A percentile compares a stretch with the other conserved stretches of the same genome.
Conservation (phyloP, 2,888 invertebrate species). For the Amphipyra berbera region DNA sequence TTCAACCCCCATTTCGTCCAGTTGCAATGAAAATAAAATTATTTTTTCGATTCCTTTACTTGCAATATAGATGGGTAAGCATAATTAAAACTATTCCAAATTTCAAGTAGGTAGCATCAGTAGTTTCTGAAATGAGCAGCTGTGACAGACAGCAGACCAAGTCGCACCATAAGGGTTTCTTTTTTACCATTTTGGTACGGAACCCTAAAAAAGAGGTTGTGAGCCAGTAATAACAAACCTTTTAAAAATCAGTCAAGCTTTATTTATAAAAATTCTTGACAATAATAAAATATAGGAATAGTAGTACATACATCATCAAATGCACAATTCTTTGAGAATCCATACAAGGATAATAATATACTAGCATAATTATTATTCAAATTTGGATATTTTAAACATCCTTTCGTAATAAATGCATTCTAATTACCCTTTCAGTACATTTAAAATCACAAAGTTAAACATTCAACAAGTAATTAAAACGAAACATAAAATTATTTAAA, state of each 20-base stretch:
- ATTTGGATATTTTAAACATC: constrained; percentile 42
- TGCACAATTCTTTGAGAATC: constrained; percentile 39
- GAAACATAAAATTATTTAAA: constrained; percentile 9
- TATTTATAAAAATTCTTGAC: constrained; percentile 61
- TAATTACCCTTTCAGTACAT: constrained; percentile 26
- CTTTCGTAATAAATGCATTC: constrained; percentile 32
- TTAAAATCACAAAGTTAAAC: constrained; percentile 38
- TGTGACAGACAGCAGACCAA: too few relatives aligned
- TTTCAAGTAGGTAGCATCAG: too few relatives aligned
- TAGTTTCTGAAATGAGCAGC: too few relatives aligned
- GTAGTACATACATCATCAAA: constrained; percentile 31
- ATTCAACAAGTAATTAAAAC: constrained; percentile 14
- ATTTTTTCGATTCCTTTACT: too few relatives aligned
- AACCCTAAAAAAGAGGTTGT: too few relatives aligned
- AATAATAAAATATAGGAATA: constrained; percentile 32
- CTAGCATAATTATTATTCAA: constrained; percentile 25
- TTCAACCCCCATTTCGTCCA: too few relatives aligned
- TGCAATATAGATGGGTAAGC: too few relatives aligned
- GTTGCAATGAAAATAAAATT: too few relatives aligned
- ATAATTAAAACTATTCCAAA: too few relatives aligned
- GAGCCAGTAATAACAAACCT: constrained; percentile 12
- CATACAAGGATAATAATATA: constrained; percentile 21
- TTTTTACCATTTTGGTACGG: too few relatives aligned
- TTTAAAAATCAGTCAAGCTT: constrained; percentile 66
- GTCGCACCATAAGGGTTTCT: too few relatives aligned